A percentile compares a stretch with the other conserved stretches of the same genome.
Evolutionary conservation across 2,888 invertebrate genomes (phyloP).

Genomic region (Sinodicranocentrus sp.): DNA sequence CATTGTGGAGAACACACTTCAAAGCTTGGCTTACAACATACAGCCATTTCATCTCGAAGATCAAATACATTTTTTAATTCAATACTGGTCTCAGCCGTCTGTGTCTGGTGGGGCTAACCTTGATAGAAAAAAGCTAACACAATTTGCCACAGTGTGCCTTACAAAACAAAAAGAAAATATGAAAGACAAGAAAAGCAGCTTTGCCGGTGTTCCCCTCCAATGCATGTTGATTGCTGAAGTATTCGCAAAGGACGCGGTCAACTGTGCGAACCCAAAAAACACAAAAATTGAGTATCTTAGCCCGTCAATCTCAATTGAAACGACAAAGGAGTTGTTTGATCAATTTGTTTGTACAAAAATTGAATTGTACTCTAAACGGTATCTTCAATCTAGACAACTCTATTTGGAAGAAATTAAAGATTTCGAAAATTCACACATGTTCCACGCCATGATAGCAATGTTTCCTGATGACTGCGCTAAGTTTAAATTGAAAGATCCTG

Average conservation of each 20-base stretch:
- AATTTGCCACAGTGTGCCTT: background rate
- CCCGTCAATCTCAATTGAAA: too few species aligned
- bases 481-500: background rate
- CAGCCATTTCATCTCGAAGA: background rate
- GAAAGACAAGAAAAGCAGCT: background rate
- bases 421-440: background rate
- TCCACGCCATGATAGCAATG: background rate
- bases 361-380: background rate
- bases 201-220: conserved; percentile 26
- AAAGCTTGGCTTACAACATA: background rate
- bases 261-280: background rate
- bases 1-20: too few species aligned
- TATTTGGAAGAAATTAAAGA: background rate
- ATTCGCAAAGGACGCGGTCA: background rate
- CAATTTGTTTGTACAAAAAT: background rate
- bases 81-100: background rate
- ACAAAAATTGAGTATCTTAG: too few species aligned
- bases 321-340: too few species aligned
- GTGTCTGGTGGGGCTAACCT: background rate
- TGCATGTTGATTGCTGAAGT: conserved; percentile 30
- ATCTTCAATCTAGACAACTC: background rate
- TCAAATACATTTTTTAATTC: background rate
- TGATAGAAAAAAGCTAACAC: background rate
- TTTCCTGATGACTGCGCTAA: background rate
- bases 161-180: background rate